phyloP scores from a whole-genome alignment of 2,888 invertebrate species.

The Malthinus flaveolus region DNA sequence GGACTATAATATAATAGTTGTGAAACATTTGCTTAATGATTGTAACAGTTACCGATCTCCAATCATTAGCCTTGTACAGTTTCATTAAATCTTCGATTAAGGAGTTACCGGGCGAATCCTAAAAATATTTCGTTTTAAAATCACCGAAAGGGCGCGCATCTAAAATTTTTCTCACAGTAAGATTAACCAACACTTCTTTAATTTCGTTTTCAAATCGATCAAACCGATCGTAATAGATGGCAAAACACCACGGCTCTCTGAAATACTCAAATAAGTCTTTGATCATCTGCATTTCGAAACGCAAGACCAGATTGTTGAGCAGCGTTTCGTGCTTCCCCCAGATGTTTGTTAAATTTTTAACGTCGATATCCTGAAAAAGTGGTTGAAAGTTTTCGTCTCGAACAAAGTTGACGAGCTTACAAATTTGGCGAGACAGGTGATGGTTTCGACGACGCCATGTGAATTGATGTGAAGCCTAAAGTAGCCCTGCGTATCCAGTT shows the following conservation, averaged over 20 bases:
- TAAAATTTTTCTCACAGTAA: constrained; percentile 10
- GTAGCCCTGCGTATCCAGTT: constrained; percentile 56
- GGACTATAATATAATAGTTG: no score
- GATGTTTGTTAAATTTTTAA: constrained; percentile 62
- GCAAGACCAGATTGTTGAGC: constrained; percentile 66
- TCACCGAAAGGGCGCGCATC: background rate
- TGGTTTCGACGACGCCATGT: constrained; percentile 60
- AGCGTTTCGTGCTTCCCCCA: constrained; percentile 75
- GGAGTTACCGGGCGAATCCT: constrained; percentile 37
- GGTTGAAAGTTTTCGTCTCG: background rate
- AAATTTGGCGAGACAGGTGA: constrained; percentile 64
- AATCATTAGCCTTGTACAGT: constrained; percentile 40
- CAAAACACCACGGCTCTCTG: constrained; percentile 66
- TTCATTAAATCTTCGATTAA: constrained; percentile 42
- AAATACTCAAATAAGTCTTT: constrained; percentile 70
- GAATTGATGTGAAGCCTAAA: constrained; percentile 64
- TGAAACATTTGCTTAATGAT: no score
- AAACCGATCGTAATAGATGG: constrained; percentile 66
- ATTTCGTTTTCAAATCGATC: constrained; percentile 53
- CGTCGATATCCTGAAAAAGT: constrained; percentile 58
- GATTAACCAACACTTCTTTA: constrained; percentile 29
- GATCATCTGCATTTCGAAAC: constrained; percentile 65
- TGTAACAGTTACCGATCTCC: constrained; percentile 42
- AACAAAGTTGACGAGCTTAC: constrained; percentile 45
- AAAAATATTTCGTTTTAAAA: constrained; percentile 18